Conservation (phyloP, 2,113 vertebrate species). For the Coracopsis vasa region DNA sequence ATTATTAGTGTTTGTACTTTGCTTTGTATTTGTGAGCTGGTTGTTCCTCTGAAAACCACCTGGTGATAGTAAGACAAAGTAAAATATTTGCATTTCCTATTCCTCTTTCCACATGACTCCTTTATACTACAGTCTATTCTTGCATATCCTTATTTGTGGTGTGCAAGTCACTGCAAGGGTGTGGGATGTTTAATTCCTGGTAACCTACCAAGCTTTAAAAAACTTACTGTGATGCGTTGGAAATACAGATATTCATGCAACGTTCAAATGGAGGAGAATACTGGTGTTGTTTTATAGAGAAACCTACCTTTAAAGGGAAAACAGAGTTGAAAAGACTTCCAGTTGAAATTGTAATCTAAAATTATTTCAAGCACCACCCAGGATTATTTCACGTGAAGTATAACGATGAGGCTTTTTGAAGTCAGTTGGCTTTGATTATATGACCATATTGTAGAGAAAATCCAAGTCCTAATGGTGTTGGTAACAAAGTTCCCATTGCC, state of each 20-base stretch:
- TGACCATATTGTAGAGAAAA: background rate
- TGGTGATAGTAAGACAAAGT: background rate
- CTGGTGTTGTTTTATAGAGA: background rate
- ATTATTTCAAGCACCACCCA: background rate
- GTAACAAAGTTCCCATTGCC: background rate
- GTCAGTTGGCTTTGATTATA: background rate
- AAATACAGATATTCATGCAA: background rate
- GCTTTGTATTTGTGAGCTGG: background rate
- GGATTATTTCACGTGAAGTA: background rate
- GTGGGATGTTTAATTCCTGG: background rate
- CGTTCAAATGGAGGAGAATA: background rate
- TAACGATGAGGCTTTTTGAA: background rate
- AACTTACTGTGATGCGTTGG: background rate
- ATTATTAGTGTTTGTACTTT: background rate
- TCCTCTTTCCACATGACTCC: background rate
- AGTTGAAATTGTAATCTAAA: background rate
- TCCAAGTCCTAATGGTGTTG: background rate
- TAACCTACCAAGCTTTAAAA: background rate
- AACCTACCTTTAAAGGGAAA: background rate
- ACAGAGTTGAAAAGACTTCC: background rate
- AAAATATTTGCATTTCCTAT: background rate
- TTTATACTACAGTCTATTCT: background rate
- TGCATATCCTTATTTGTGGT: background rate
- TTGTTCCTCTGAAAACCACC: background rate
- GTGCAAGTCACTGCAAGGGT: background rate